Evolutionary conservation across 2,888 invertebrate genomes (phyloP).

Genomic region (Coelinius sp.): DNA sequence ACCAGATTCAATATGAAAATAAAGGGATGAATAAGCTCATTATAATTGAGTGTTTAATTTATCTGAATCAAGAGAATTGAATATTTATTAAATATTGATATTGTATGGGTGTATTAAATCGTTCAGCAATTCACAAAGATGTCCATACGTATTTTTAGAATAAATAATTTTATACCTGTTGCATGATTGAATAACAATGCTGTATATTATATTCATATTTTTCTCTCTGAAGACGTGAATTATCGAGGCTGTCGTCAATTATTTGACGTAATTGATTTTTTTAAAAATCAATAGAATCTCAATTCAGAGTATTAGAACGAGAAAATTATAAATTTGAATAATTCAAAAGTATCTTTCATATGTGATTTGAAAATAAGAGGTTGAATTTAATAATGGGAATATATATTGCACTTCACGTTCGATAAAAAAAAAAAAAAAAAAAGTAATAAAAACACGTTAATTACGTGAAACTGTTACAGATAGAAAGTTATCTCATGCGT

Average conservation of each 20-base stretch:
- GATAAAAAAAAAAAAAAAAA: too few species aligned
- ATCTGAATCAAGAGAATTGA: background rate
- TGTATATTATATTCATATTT: conserved; percentile 4
- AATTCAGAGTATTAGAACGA: background rate
- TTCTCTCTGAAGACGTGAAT: conserved; percentile 7
- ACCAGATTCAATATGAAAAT: background rate
- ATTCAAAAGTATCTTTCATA: background rate
- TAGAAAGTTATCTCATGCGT: background rate
- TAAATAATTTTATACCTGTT: conserved; percentile 56
- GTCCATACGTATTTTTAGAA: conserved; percentile 49
- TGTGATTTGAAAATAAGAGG: background rate
- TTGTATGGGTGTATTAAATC: conserved; percentile 17
- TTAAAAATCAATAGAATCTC: background rate
- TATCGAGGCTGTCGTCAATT: conserved; percentile 21
- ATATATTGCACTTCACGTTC: background rate
- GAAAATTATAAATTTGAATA: background rate
- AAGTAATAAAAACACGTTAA: background rate
- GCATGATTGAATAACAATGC: conserved; percentile 38
- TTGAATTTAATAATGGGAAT: background rate
- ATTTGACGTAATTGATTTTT: background rate
- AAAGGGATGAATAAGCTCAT: background rate
- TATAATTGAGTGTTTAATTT: background rate
- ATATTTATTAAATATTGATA: conserved; percentile 1
- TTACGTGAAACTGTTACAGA: background rate
- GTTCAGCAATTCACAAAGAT: conserved; percentile 29